Evolutionary conservation across 2,888 invertebrate genomes (phyloP).

Genomic region (Vannuccia rotundouncinata): DNA sequence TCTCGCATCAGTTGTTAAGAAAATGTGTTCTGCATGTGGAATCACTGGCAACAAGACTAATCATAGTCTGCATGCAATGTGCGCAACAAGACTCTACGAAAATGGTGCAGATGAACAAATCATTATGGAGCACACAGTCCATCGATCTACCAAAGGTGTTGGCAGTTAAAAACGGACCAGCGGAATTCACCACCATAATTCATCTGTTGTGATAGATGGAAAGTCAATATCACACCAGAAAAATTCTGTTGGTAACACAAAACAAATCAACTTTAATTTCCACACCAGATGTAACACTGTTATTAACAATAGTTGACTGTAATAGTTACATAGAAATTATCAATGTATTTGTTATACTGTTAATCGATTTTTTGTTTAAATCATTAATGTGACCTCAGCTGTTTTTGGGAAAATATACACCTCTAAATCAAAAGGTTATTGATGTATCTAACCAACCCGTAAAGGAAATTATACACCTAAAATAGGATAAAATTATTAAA

Average conservation of each 20-base stretch:
- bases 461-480: conserved; percentile 26
- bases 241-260: conserved; percentile 5
- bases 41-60: conserved; percentile 30
- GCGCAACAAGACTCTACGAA: conserved; percentile 27
- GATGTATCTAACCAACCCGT: conserved; percentile 26
- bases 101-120: conserved; percentile 16
- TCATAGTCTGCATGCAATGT: conserved; percentile 29
- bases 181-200: conserved; percentile 3
- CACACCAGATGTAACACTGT: background rate
- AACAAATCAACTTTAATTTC: conserved; percentile 12
- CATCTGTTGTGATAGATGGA: conserved; percentile 20
- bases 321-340: conserved; percentile 20
- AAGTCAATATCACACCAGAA: background rate
- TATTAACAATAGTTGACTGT: conserved; percentile 20
- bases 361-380: conserved; percentile 26
- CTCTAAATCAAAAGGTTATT: conserved; percentile 24
- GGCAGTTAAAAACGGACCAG: conserved; percentile 4
- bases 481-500: conserved; percentile 23
- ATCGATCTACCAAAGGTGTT: conserved; percentile 21
- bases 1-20: conserved; percentile 2
- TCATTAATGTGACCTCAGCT: conserved; percentile 26
- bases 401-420: conserved; percentile 26
- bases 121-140: conserved; percentile 25
- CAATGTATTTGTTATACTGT: conserved; percentile 21
- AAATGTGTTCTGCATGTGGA: conserved; percentile 9